Evolutionary conservation across 2,888 invertebrate species (phyloP), one percentile per base, ranked within the genome.

Genomic region (Linyphia triangularis): DNA sequence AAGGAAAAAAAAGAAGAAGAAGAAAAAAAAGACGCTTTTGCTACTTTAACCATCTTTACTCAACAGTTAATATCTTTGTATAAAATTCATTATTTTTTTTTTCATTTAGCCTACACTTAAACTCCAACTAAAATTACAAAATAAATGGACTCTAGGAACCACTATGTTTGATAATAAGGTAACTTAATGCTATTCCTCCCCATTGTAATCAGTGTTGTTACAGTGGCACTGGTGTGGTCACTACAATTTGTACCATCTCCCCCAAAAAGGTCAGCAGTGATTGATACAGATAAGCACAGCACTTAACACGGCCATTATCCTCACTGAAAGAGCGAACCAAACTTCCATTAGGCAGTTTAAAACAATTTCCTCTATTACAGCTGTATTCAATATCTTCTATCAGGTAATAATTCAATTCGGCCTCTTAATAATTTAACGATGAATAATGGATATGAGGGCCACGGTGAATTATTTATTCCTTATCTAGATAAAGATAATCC

Each of bases 391-490:
- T 86, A 81, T 75, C 73, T 51, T 40, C 61, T 67, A 65, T 78
- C 57, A 24, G 65, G 81, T 81, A 81, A 86, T 86, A 86, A 86
- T 86, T 86, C 86, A 86, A 86, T 86, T 81, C 81, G 40, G 73
- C 67, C 86, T 70, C 75, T 65, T 81, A 86, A 86, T 86, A 86
- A 86, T 81, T 86, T 86, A 86, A 81, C 86, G 86, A 86, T 86
- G 86, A 86, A 86, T 86, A 86, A 86, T 86, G 86, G 86, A 86
- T 86, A 19, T 16, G 67, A 79, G 57, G 16, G 51, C 30, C 61
- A 57, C 24, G 28, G 81, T 37, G 81, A 81, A 86, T 86, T 81
- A 86, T 81, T 86, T 86, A 86, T 86, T 81, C 65, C 75, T 57
- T 57, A 67, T 72, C 86, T 73, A 67, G 72, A 78, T 59, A 40